These are phyloP conservation scores for Drosophila yooni DNA, from an alignment of 2,888 invertebrate genomes.

Conservation along the genomic window DNA sequence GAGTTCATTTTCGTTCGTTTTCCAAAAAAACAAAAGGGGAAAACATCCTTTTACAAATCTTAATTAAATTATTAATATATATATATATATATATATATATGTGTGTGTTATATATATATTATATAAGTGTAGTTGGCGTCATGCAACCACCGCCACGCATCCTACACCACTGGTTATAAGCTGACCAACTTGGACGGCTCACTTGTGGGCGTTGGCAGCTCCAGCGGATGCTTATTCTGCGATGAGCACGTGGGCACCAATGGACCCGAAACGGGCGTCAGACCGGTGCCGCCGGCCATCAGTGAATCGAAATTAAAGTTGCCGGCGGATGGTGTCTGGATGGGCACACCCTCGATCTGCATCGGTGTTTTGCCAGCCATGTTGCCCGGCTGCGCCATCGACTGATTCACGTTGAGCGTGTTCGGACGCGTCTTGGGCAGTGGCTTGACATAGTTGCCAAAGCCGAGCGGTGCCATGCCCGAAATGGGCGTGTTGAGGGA, in stretches of 20 bases:
- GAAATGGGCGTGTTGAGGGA: conserved; percentile 84
- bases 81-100: conserved; percentile 7
- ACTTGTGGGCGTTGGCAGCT: conserved; percentile 90
- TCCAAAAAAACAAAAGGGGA: conserved; percentile 64
- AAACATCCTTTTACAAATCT: conserved; percentile 65
- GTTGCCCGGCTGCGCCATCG: conserved; percentile 81
- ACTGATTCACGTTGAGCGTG: conserved; percentile 88
- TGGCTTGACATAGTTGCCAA: conserved; percentile 57
- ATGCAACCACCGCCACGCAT: conserved; percentile 44
- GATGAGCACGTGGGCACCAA: conserved; percentile 90
- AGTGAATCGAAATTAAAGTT: conserved; percentile 96
- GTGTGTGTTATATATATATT: conserved; percentile 56
- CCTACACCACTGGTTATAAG: conserved; percentile 88
- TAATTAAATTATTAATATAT: conserved; percentile 50
- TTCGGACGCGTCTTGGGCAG: conserved; percentile 88
- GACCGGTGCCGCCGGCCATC: conserved; percentile 96
- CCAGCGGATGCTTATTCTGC: conserved; percentile 89
- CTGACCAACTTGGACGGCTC: conserved; percentile 92
- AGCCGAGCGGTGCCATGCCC: conserved; percentile 76
- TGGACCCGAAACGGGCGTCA: conserved; percentile 93
- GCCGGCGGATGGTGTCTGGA: conserved; percentile 94
- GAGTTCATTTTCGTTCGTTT: conserved; percentile 33
- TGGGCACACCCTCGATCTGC: conserved; percentile 92
- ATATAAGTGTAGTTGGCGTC: conserved; percentile 56
- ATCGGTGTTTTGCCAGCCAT: conserved; percentile 84